A percentile compares a stretch with the other conserved stretches of the same genome.
Conservation (phyloP, 2,888 invertebrate genomes). For the Dynastes tityus region DNA sequence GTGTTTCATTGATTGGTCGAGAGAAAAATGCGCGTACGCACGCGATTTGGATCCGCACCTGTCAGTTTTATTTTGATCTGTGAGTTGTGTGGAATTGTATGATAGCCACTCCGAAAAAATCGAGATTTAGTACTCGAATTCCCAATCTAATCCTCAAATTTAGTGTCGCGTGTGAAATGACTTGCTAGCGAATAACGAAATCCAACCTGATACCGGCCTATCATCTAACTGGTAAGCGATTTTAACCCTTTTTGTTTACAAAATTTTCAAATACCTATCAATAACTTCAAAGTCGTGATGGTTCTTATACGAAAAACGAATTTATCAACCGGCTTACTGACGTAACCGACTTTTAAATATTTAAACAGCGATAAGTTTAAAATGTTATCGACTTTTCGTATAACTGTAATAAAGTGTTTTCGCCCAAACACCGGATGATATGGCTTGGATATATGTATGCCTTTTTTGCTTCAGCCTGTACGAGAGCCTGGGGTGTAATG, state of each 20-base stretch:
- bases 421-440: no score
- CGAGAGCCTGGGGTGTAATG: no score
- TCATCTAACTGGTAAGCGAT: conserved; percentile 24
- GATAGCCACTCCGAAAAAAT: neutral
- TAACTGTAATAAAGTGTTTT: neutral
- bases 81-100: conserved; percentile 19
- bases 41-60: conserved; percentile 49
- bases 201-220: neutral
- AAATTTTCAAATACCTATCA: conserved; percentile 26
- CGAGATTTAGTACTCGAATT: neutral
- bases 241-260: conserved; percentile 14
- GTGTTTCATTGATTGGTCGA: neutral
- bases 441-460: no score
- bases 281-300: conserved; percentile 6
- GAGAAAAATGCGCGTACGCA: conserved; percentile 31
- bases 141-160: neutral
- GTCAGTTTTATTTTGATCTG: conserved; percentile 54
- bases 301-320: neutral
- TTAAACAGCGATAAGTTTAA: neutral
- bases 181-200: neutral
- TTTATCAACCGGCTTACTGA: neutral
- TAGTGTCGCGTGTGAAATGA: neutral
- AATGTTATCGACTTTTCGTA: neutral
- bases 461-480: no score
- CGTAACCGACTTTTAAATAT: conserved; percentile 3